Evolutionary conservation across 2,113 vertebrate species (phyloP), one percentile per base, ranked within the genome.

Genomic region (Lepisosteus osseus): DNA sequence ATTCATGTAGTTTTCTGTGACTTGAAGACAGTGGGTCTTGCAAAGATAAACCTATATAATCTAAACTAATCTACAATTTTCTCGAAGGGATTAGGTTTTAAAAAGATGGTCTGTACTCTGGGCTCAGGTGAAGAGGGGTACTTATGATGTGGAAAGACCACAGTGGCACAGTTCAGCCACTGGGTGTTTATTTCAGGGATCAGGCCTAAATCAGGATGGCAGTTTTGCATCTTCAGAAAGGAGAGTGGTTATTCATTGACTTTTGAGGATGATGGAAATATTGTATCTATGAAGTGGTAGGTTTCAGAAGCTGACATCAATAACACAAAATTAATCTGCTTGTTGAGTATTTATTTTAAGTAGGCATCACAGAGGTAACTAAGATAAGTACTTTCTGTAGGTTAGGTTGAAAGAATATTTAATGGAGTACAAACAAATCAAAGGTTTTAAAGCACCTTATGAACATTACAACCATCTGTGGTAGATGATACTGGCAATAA

Each of bases 231-330:
- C 82, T 72, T 0, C 78, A 61, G 59, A 76, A 78, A 64, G 75
- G 72, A 17, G 47, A 79, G 8, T 84, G 68, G 72, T 85, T 86
- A 69, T 74, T 85, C 6, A 5, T 91, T 0, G 86, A 90, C 76
- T 92, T 29, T 91, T 82, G 90, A 92, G 45, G 87, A 92, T 3
- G 86, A 88, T 67, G 85, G 86, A 12, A 71, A 29, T 29, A 29
- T 29, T 63, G 15, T 12, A 17, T 90, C 73, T 91, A 86, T 87
- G 88, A 93, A 72, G 74, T 92, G 91, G 90, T 94, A 78, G 67
- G 82, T 88, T 74, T 12, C 41, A 43, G 2, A 65, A 7, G 54
- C 15, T 59, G 12, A 29, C 13, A 15, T 8, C 4, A 13, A 3
- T 8, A 14, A 59, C n/a, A 65, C 29, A 29, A 29, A 29, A 29